phyloP scores from a whole-genome alignment of 2,797 vertebrate species.

The Myotis daubentonii region DNA sequence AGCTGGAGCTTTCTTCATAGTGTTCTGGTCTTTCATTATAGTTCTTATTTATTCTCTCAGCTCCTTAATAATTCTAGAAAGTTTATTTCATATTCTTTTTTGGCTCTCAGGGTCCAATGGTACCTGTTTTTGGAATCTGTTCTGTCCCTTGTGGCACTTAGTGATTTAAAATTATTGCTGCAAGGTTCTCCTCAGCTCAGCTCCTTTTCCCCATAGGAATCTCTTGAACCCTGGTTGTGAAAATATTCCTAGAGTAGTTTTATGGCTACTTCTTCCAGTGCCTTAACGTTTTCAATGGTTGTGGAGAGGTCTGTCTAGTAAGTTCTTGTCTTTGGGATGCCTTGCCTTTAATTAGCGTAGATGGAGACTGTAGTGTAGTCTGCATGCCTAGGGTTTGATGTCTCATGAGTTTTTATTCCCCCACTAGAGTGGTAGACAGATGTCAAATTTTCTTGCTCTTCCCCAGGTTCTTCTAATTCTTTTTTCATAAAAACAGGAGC shows the following conservation, averaged over 20 bases:
- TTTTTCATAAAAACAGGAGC: not conserved
- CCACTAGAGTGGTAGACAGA: not conserved
- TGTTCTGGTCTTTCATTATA: not conserved
- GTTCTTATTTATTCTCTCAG: not conserved
- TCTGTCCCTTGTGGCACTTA: not conserved
- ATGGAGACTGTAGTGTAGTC: not conserved
- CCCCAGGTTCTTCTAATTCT: not conserved
- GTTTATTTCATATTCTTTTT: not conserved
- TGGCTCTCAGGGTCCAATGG: not conserved
- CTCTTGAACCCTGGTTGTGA: not conserved
- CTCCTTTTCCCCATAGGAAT: not conserved
- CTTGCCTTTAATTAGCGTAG: not conserved
- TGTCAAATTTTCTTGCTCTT: not conserved
- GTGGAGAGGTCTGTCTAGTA: not conserved
- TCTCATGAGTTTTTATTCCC: not conserved
- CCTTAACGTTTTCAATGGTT: not conserved
- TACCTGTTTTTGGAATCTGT: not conserved
- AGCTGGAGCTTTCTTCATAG: not conserved
- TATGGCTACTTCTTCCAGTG: not conserved
- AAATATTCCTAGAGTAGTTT: constrained; percentile 18
- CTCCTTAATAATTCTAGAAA: not conserved
- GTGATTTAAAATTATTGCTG: not conserved
- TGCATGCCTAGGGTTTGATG: not conserved
- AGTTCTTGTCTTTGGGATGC: not conserved
- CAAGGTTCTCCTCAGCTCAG: not conserved